Conservation (phyloP, 2,888 invertebrate species). For the Tiphia femorata region DNA sequence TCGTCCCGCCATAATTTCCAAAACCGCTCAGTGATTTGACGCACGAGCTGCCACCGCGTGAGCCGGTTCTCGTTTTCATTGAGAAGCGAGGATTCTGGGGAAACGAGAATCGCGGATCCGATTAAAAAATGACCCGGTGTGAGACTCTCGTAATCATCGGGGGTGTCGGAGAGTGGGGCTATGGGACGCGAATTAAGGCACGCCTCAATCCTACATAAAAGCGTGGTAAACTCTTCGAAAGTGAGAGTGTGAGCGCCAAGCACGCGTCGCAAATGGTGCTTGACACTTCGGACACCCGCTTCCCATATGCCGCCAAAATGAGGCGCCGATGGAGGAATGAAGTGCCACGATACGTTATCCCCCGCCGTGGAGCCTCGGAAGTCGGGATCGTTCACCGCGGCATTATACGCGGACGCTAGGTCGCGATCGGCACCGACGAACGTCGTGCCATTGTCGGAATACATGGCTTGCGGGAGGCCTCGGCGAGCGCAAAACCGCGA, state of each 20-base stretch:
- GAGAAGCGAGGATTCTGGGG: no score
- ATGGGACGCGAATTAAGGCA: no score
- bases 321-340: conserved; percentile 1
- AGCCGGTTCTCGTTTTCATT: no score
- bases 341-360: background rate
- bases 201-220: conserved; percentile 2
- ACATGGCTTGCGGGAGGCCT: background rate
- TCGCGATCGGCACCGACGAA: background rate
- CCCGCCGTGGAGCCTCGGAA: background rate
- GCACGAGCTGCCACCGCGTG: no score
- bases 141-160: no score
- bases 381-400: background rate
- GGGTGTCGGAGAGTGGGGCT: no score
- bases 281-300: conserved; percentile 4
- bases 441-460: conserved; percentile 5
- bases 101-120: no score
- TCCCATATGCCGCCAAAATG: conserved; percentile 12
- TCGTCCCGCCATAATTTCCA: no score
- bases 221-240: conserved; percentile 4
- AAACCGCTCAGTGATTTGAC: no score
- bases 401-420: background rate
- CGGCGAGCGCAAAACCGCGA: background rate
- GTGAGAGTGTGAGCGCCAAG: background rate
- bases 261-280: background rate
- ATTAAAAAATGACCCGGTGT: no score